phyloP scores from a whole-genome alignment of 2,113 vertebrate species.

The Zootoca vivipara region DNA sequence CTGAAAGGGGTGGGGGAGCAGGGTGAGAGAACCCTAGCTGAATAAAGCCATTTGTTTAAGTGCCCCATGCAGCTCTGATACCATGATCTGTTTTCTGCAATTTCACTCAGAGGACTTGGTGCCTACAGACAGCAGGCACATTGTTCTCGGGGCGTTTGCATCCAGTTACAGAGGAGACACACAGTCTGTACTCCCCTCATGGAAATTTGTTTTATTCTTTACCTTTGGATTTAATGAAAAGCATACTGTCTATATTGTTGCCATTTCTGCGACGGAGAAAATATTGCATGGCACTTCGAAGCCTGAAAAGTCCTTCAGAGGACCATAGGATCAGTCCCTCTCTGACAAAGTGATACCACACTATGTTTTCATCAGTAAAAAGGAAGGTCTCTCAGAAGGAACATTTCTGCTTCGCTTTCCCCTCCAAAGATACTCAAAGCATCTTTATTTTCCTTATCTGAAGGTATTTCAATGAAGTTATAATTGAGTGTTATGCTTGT shows the following conservation, averaged over 20 bases:
- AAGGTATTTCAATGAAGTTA: not conserved
- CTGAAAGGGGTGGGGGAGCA: not conserved
- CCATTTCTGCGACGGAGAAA: not conserved
- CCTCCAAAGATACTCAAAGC: not conserved
- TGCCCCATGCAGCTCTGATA: not conserved
- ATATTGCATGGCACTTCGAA: not conserved
- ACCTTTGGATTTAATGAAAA: constrained; percentile 12
- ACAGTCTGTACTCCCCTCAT: constrained; percentile 7
- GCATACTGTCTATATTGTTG: not conserved
- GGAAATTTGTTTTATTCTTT: constrained; percentile 8
- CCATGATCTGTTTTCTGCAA: not conserved
- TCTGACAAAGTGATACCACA: not conserved
- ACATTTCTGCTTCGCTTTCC: not conserved
- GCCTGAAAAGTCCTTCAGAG: not conserved
- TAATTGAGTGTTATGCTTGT: not conserved
- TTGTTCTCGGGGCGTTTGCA: constrained; percentile 24
- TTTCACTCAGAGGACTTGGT: not conserved
- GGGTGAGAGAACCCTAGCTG: not conserved
- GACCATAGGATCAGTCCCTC: not conserved
- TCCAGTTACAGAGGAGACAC: constrained; percentile 14
- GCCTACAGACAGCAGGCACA: constrained; percentile 2
- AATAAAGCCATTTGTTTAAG: constrained; percentile 28
- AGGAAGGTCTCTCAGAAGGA: not conserved
- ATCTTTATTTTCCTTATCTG: not conserved
- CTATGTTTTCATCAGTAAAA: not conserved